A percentile compares a stretch with the other conserved stretches of the same genome.
phyloP scores from a whole-genome alignment of 2,888 invertebrate species.

The Melanotus villosus region DNA sequence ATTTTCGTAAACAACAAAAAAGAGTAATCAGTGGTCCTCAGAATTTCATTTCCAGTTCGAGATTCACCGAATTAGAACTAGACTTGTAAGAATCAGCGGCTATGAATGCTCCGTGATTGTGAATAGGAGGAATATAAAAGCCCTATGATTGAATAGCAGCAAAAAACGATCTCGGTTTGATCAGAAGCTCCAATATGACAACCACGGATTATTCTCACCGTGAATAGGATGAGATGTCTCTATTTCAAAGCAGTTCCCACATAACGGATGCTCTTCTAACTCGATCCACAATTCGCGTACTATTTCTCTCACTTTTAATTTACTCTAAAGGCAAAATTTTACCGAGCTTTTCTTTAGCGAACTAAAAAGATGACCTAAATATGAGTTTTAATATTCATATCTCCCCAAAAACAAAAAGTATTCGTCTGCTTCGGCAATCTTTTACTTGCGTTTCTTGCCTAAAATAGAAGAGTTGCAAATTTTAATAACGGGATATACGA shows the following conservation, averaged over 20 bases:
- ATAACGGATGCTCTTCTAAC: slow-evolving; percentile 26
- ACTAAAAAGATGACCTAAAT: slow-evolving; percentile 35
- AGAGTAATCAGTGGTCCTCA: slow-evolving; percentile 32
- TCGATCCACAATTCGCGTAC: slow-evolving; percentile 1
- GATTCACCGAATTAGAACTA: slow-evolving; percentile 54
- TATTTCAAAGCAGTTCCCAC: slow-evolving; percentile 27
- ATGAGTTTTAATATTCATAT: slow-evolving; percentile 39
- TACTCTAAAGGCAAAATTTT: slow-evolving; percentile 15
- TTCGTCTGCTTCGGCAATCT: slow-evolving; percentile 12
- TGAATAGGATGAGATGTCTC: slow-evolving; percentile 43
- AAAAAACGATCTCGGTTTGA: slow-evolving; percentile 59
- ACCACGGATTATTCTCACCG: slow-evolving; percentile 51
- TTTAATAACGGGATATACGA: slow-evolving; percentile 20
- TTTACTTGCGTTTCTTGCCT: slow-evolving; percentile 10
- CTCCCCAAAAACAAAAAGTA: slow-evolving; percentile 24
- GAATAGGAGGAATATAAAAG: slow-evolving; percentile 59
- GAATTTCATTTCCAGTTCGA: slow-evolving; percentile 40
- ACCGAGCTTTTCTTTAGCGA: slow-evolving; percentile 11
- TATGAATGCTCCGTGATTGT: slow-evolving; percentile 60
- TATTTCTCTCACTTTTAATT: slow-evolving; percentile 33
- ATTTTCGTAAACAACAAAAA: slow-evolving; percentile 15
- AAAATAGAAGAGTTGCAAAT: slow-evolving; percentile 29
- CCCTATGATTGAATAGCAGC: slow-evolving; percentile 57
- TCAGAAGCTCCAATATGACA: slow-evolving; percentile 53
- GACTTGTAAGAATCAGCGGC: slow-evolving; percentile 51